Percentiles rank a stretch among this genome's conserved stretches.
phyloP scores from a whole-genome alignment of 2,113 vertebrate species.

The Empidonax traillii region DNA sequence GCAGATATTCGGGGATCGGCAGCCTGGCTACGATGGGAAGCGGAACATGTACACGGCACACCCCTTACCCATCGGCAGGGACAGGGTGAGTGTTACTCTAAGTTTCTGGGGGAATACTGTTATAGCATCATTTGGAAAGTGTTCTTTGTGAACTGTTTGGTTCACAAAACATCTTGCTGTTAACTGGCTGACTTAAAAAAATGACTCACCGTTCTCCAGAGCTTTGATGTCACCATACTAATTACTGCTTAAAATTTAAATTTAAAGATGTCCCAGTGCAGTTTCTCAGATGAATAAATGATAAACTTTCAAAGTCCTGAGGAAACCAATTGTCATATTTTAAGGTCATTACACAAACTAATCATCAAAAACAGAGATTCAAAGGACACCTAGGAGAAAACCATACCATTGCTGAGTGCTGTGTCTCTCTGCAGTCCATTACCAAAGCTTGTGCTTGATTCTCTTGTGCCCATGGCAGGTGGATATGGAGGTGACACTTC shows the following conservation, averaged over 20 bases:
- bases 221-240: background rate
- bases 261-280: background rate
- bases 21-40: constrained; percentile 97
- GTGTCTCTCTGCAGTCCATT: background rate
- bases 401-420: accelerated
- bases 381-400: background rate
- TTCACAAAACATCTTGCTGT: background rate
- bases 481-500: constrained; percentile 97
- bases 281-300: background rate
- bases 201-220: background rate
- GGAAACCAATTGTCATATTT: background rate
- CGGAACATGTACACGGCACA: constrained; percentile 98
- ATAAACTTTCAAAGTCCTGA: background rate
- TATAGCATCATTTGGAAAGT: background rate
- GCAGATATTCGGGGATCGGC: constrained; percentile 98
- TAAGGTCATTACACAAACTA: background rate
- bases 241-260: constrained; percentile 8
- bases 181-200: background rate
- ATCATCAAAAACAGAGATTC: background rate
- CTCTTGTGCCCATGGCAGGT: constrained; percentile 75
- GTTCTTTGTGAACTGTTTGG: background rate
- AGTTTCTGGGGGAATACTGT: background rate
- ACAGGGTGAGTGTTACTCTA: constrained; percentile 79
- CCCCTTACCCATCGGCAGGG: constrained; percentile 93
- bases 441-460: background rate